phyloP scores from a whole-genome alignment of 2,888 invertebrate genomes.

The Cancer borealis region DNA sequence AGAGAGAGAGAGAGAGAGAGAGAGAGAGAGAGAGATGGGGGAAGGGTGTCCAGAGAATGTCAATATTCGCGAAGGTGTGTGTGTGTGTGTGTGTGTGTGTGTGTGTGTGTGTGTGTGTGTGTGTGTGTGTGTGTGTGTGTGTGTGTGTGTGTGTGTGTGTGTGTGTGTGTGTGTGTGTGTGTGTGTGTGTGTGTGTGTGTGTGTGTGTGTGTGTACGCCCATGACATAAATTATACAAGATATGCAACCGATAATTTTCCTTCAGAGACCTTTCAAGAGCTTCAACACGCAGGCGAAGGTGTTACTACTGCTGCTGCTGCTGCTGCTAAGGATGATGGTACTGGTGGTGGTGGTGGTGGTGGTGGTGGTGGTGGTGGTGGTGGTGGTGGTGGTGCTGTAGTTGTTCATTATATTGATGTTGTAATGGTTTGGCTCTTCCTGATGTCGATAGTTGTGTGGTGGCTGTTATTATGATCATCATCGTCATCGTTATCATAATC shows the following conservation, averaged over 20 bases:
- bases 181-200: background rate
- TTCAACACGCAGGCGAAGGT: background rate
- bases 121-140: slow-evolving; percentile 20
- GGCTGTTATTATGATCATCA: too few relatives aligned
- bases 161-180: slow-evolving; percentile 20
- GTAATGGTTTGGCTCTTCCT: background rate
- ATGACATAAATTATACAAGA: background rate
- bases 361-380: background rate
- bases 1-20: slow-evolving; percentile 46
- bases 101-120: slow-evolving; percentile 20
- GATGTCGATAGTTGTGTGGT: background rate
- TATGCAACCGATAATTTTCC: background rate
- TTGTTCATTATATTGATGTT: too few relatives aligned
- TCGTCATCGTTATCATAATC: too few relatives aligned
- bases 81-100: background rate
- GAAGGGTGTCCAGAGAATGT: background rate
- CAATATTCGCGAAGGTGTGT: background rate
- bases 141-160: background rate
- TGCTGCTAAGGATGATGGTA: background rate
- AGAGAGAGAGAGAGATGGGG: background rate
- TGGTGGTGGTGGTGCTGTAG: background rate
- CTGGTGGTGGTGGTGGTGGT: background rate
- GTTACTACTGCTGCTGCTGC: background rate
- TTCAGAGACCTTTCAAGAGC: background rate
- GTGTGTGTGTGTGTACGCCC: background rate